Evolutionary conservation across 2,888 invertebrate genomes (phyloP).

Genomic region (Acleris sparsana): DNA sequence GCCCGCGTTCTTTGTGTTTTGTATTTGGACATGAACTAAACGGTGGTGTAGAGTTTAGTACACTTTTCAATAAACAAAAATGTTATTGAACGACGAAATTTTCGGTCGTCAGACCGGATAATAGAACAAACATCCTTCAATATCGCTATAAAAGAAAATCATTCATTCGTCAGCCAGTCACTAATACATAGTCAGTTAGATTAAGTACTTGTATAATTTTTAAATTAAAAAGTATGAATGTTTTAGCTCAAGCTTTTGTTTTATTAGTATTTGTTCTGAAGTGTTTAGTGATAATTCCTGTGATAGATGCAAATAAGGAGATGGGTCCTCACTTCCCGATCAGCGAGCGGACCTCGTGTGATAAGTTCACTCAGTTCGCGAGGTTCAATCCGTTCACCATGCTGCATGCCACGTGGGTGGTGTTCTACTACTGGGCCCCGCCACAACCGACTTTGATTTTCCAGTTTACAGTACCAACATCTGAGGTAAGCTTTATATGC

Average conservation of each 20-base stretch:
- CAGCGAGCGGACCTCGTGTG: conserved; percentile 51
- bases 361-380: conserved; percentile 55
- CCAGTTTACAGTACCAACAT: conserved; percentile 50
- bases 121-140: too few species aligned
- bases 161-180: too few species aligned
- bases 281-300: conserved; percentile 14
- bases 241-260: not conserved
- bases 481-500: conserved; percentile 46
- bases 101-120: too few species aligned
- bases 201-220: too few species aligned
- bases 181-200: too few species aligned
- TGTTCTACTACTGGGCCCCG: conserved; percentile 61
- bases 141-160: too few species aligned
- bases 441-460: conserved; percentile 32
- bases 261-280: not conserved
- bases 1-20: too few species aligned
- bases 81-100: too few species aligned
- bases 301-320: conserved; percentile 43
- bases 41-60: too few species aligned
- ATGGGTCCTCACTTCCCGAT: conserved; percentile 37
- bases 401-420: conserved; percentile 53
- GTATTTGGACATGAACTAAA: too few species aligned
- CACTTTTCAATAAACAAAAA: too few species aligned
- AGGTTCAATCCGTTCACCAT: conserved; percentile 65
- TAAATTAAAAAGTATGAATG: not conserved